Conservation (phyloP, 2,888 invertebrate genomes). For the Heliconius hortense region DNA sequence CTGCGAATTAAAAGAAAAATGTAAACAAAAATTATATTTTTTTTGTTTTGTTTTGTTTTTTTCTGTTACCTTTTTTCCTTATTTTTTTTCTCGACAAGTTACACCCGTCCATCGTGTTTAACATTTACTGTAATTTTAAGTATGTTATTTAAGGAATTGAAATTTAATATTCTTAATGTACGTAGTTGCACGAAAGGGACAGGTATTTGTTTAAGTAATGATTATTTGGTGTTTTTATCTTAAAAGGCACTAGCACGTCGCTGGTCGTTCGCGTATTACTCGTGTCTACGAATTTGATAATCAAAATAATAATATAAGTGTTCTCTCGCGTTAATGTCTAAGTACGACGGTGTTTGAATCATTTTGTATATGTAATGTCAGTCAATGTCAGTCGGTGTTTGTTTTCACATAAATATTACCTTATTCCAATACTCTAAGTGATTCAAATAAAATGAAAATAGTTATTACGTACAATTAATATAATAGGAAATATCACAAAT, state of each 20-base stretch:
- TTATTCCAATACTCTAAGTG: neutral
- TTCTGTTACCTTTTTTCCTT: constrained; percentile 50
- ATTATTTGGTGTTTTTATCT: constrained; percentile 72
- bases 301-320: constrained; percentile 53
- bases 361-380: constrained; percentile 38
- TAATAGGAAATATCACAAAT: constrained; percentile 1
- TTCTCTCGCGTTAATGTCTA: constrained; percentile 68
- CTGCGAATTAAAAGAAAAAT: constrained; percentile 81
- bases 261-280: constrained; percentile 50
- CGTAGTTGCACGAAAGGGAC: constrained; percentile 72
- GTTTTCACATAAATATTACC: constrained; percentile 8
- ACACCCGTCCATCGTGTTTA: constrained; percentile 81
- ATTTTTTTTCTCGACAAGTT: constrained; percentile 72
- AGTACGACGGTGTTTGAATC: constrained; percentile 43
- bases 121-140: constrained; percentile 77
- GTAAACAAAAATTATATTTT: constrained; percentile 73
- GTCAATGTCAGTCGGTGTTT: constrained; percentile 20
- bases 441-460: constrained; percentile 4
- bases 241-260: constrained; percentile 68
- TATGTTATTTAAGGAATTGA: constrained; percentile 76
- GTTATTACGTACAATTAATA: constrained; percentile 6
- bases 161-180: constrained; percentile 65
- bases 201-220: constrained; percentile 64
- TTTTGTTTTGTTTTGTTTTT: constrained; percentile 66
- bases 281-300: constrained; percentile 70